phyloP scores from a whole-genome alignment of 2,888 invertebrate genomes.

The Augiades crinisus region DNA sequence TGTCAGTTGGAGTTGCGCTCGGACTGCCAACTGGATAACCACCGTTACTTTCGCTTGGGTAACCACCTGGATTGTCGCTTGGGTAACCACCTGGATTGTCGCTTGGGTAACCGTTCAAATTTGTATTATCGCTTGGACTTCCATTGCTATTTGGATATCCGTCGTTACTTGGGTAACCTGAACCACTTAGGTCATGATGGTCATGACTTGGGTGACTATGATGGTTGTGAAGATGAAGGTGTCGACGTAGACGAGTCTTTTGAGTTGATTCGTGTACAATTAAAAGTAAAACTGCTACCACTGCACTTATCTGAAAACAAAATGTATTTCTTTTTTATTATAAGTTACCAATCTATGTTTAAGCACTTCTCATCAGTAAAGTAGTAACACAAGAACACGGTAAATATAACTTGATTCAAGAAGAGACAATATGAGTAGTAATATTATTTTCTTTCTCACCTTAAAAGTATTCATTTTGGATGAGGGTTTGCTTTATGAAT shows the following conservation, averaged over 20 bases:
- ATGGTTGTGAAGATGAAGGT: neutral
- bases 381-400: too few relatives aligned
- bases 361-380: too few relatives aligned
- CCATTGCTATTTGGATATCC: neutral
- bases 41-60: neutral
- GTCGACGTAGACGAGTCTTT: neutral
- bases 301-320: neutral
- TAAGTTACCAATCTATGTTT: too few relatives aligned
- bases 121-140: neutral
- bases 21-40: too few relatives aligned
- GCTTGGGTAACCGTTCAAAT: neutral
- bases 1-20: neutral
- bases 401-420: too few relatives aligned
- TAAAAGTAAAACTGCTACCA: neutral
- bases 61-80: neutral
- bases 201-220: neutral
- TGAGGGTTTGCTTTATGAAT: neutral
- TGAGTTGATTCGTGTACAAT: neutral
- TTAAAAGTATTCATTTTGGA: neutral
- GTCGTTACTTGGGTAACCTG: neutral
- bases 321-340: too few relatives aligned
- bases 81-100: neutral
- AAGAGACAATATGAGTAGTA: neutral
- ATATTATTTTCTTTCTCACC: neutral
- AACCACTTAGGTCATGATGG: neutral